Conservation (phyloP, 2,113 vertebrate genomes). For the Recurvirostra avosetta region DNA sequence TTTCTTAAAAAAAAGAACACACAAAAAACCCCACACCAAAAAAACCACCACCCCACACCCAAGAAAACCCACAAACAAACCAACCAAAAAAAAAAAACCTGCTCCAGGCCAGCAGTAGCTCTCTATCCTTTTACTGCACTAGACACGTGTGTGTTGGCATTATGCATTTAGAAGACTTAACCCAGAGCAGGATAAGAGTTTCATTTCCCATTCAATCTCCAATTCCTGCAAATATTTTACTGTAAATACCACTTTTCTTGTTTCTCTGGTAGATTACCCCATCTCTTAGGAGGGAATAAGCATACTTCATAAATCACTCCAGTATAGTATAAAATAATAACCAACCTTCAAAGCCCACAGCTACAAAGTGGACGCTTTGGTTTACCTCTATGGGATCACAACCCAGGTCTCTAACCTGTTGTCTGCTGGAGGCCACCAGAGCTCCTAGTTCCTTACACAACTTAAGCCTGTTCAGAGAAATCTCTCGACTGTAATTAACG, state of each 20-base stretch:
- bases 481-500: not conserved
- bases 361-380: not conserved
- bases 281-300: not conserved
- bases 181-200: not conserved
- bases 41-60: not conserved
- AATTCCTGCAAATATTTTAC: not conserved
- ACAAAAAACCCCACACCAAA: not conserved
- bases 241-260: not conserved
- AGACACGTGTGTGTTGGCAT: not conserved
- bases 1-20: not conserved
- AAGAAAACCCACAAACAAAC: not conserved
- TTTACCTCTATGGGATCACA: rapidly evolving
- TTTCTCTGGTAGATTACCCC: not conserved
- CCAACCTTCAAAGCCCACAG: not conserved
- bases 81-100: not conserved
- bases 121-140: not conserved
- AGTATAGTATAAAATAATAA: not conserved
- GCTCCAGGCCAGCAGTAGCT: not conserved
- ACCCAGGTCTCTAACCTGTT: not conserved
- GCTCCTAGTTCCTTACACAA: not conserved
- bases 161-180: not conserved
- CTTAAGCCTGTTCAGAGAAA: not conserved
- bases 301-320: not conserved
- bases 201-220: not conserved
- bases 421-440: not conserved